A percentile compares a stretch with the other conserved stretches of the same genome.
phyloP scores from a whole-genome alignment of 2,113 vertebrate genomes.

The Cervus canadensis region DNA sequence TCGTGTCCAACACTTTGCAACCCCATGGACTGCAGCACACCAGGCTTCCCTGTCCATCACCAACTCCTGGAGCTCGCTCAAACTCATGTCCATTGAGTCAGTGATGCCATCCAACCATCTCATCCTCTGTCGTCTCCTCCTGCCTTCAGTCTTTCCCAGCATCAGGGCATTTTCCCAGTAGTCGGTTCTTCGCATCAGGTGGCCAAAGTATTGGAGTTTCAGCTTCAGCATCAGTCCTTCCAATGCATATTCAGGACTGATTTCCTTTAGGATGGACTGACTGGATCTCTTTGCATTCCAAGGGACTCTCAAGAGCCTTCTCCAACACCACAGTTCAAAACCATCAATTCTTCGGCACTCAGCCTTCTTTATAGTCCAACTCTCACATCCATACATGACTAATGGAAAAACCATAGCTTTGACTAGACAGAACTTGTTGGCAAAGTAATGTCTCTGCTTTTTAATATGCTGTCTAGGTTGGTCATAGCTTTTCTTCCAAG shows the following conservation, averaged over 20 bases:
- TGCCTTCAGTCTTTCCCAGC: neutral
- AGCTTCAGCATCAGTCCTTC: neutral
- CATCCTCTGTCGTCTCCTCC: neutral
- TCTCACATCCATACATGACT: neutral
- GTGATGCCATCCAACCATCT: neutral
- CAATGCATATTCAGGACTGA: neutral
- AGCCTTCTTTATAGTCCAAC: neutral
- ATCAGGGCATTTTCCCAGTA: neutral
- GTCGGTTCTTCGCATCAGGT: accelerated
- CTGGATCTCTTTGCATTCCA: neutral
- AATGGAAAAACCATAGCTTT: neutral
- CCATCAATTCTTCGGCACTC: accelerated
- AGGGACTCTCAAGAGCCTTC: neutral
- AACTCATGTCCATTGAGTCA: neutral
- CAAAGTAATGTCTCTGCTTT: neutral
- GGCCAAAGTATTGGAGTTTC: neutral
- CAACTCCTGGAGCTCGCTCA: neutral
- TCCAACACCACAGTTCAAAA: neutral
- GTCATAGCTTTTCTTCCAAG: neutral
- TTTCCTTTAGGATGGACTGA: neutral
- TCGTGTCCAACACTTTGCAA: neutral
- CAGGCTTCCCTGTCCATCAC: accelerated
- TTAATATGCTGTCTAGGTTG: neutral
- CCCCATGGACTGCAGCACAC: neutral
- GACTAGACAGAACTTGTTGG: neutral